Percentiles rank a stretch among this genome's conserved stretches.
These are phyloP conservation scores for Apodemia duryi DNA, from an alignment of 2,888 invertebrate genomes.

Conservation along the genomic window DNA sequence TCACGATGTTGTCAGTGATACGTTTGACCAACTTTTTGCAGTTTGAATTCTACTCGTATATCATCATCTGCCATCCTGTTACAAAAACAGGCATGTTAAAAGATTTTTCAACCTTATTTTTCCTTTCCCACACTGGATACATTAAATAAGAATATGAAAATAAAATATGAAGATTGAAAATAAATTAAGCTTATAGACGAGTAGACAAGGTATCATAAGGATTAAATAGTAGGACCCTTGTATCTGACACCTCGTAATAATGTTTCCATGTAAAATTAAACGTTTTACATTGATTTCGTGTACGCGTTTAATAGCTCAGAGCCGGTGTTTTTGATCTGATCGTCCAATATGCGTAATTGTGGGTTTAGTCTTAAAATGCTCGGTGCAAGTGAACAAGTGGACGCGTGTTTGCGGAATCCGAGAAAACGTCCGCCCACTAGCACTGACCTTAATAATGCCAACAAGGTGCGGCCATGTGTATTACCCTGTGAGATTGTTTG, in stretches of 20 bases:
- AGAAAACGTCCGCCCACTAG: constrained; percentile 34
- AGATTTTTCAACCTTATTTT: neutral
- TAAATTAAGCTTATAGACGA: constrained; percentile 10
- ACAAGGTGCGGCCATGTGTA: constrained; percentile 30
- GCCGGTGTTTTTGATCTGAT: constrained; percentile 65
- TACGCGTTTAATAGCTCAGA: constrained; percentile 51
- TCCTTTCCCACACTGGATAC: constrained; percentile 2
- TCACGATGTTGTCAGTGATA: too few species aligned
- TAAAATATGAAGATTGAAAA: constrained; percentile 12
- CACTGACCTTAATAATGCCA: constrained; percentile 33
- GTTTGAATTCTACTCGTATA: too few species aligned
- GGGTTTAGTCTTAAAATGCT: constrained; percentile 58
- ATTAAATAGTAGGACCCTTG: constrained; percentile 28
- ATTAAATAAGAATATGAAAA: neutral
- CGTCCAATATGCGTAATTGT: constrained; percentile 77
- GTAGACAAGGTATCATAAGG: constrained; percentile 17
- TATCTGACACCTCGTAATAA: constrained; percentile 31
- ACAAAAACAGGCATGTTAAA: too few species aligned
- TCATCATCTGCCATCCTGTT: too few species aligned
- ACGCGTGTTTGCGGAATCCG: constrained; percentile 31
- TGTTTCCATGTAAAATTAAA: constrained; percentile 44
- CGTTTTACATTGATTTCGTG: constrained; percentile 63
- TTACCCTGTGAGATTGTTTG: constrained; percentile 31
- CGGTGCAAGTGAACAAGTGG: constrained; percentile 40
- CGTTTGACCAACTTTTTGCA: too few species aligned